phyloP scores from a whole-genome alignment of 2,888 invertebrate genomes.

The Netelia virgata region DNA sequence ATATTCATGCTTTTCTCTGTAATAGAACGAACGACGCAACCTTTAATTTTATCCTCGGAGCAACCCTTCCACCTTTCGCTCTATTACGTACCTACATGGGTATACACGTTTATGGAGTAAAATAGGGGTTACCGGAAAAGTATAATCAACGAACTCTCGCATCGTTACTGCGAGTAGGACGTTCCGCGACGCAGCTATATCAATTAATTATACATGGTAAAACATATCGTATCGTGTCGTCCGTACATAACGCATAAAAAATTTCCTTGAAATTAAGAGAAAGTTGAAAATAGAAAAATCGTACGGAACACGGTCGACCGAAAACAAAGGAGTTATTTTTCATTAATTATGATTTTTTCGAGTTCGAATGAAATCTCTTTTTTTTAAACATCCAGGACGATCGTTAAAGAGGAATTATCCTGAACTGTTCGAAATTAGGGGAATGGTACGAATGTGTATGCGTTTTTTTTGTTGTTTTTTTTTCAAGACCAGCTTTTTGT shows the following conservation, averaged over 20 bases:
- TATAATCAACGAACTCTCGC: conserved; percentile 15
- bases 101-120: not conserved
- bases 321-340: too few species aligned
- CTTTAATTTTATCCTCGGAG: conserved; percentile 71
- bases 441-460: too few species aligned
- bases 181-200: conserved; percentile 5
- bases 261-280: not conserved
- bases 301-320: too few species aligned
- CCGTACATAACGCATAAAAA: not conserved
- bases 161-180: conserved; percentile 5
- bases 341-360: too few species aligned
- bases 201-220: conserved; percentile 40
- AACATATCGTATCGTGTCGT: not conserved
- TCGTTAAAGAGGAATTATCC: too few species aligned
- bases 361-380: too few species aligned
- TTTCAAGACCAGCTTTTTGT: conserved; percentile 41
- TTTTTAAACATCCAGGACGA: too few species aligned
- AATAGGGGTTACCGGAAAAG: conserved; percentile 23
- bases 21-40: conserved; percentile 67
- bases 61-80: conserved; percentile 47
- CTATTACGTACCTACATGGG: not conserved
- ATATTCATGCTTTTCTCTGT: conserved; percentile 61
- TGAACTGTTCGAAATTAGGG: too few species aligned
- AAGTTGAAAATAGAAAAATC: not conserved
- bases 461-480: too few species aligned